phyloP scores from a whole-genome alignment of 2,888 invertebrate genomes.

The Idaea straminata region DNA sequence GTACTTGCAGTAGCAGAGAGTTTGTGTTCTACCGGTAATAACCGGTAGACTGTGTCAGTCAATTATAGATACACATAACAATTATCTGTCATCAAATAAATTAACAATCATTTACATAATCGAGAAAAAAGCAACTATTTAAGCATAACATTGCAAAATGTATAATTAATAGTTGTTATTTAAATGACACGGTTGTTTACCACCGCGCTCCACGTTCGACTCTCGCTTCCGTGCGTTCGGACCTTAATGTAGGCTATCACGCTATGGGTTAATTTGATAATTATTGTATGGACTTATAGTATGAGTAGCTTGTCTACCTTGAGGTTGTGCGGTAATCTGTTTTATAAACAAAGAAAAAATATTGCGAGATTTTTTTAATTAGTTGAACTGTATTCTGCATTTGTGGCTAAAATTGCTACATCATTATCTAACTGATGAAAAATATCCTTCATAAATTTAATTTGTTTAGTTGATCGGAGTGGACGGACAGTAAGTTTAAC shows the following conservation, averaged over 20 bases:
- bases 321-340: too few relatives aligned
- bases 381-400: too few relatives aligned
- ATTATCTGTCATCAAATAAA: neutral
- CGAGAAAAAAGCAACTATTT: neutral
- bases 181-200: neutral
- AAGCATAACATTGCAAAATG: neutral
- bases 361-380: too few relatives aligned
- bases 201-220: neutral
- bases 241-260: neutral
- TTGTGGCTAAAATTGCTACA: too few relatives aligned
- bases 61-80: neutral
- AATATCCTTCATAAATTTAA: too few relatives aligned
- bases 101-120: neutral
- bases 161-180: neutral
- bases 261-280: neutral
- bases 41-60: neutral
- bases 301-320: neutral
- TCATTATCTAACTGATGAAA: too few relatives aligned
- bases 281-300: neutral
- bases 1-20: neutral
- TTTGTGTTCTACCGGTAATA: neutral
- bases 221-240: neutral
- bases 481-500: too few relatives aligned
- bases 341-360: too few relatives aligned
- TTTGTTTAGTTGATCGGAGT: too few relatives aligned